phyloP scores from a whole-genome alignment of 2,797 vertebrate genomes.

The Crocidura indochinensis region DNA sequence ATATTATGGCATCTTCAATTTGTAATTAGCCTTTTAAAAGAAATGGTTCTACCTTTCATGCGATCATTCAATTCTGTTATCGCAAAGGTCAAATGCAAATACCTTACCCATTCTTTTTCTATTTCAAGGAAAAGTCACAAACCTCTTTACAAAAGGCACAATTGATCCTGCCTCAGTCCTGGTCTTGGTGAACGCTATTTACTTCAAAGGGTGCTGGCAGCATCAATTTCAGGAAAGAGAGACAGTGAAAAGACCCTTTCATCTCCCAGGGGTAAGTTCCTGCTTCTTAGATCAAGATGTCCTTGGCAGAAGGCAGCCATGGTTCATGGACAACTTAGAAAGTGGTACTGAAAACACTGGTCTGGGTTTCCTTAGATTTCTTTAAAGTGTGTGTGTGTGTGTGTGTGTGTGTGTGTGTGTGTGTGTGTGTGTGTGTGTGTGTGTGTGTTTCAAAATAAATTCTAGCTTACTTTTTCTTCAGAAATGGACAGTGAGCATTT shows the following conservation, averaged over 20 bases:
- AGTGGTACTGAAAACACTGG: background rate
- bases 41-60: constrained; percentile 6
- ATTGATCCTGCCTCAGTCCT: constrained; percentile 89
- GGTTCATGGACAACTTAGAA: constrained; percentile 10
- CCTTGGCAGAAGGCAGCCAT: background rate
- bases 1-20: background rate
- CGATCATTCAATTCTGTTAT: background rate
- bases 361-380: background rate
- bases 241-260: constrained; percentile 94
- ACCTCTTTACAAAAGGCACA: constrained; percentile 93
- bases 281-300: background rate
- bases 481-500: background rate
- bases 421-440: too few relatives aligned
- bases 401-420: too few relatives aligned
- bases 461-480: background rate
- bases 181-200: constrained; percentile 95
- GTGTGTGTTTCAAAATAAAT: too few relatives aligned
- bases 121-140: constrained; percentile 94
- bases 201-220: constrained; percentile 97
- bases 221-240: constrained; percentile 90
- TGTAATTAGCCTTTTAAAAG: background rate
- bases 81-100: constrained; percentile 14
- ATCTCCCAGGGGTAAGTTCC: constrained; percentile 91
- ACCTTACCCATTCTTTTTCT: constrained; percentile 57
- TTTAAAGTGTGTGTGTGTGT: constrained; percentile 39